Percentiles rank a stretch among this genome's conserved stretches.
Evolutionary conservation across 2,113 vertebrate genomes (phyloP).

Genomic region (Arizona elegans): DNA sequence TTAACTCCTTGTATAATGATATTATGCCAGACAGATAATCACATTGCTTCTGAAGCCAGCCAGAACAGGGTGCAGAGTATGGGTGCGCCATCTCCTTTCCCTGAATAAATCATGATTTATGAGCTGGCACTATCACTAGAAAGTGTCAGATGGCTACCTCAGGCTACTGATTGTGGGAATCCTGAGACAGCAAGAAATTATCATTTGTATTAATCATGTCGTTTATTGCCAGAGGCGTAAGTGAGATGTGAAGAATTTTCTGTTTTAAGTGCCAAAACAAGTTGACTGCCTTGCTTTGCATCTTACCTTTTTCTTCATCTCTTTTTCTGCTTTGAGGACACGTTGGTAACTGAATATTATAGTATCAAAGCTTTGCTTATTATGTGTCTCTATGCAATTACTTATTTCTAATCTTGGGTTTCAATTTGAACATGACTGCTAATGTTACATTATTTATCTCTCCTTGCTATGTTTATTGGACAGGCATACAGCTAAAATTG

Average conservation of each 20-base stretch:
- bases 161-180: not conserved
- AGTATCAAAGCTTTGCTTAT: not conserved
- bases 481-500: not conserved
- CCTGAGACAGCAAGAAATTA: not conserved
- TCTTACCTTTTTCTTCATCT: not conserved
- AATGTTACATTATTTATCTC: conserved; percentile 3
- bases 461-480: not conserved
- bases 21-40: not conserved
- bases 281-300: not conserved
- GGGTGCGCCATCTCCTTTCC: not conserved
- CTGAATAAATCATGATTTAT: not conserved
- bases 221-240: not conserved
- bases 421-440: not conserved
- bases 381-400: not conserved
- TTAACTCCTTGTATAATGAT: not conserved
- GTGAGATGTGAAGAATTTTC: not conserved
- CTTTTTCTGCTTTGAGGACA: not conserved
- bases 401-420: not conserved
- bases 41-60: not conserved
- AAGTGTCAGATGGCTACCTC: not conserved
- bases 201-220: not conserved
- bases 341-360: not conserved
- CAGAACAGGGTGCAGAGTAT: not conserved
- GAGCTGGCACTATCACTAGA: too few species aligned
- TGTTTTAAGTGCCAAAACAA: not conserved